phyloP scores from a whole-genome alignment of 2,113 vertebrate genomes.

The Pungitius pungitius region DNA sequence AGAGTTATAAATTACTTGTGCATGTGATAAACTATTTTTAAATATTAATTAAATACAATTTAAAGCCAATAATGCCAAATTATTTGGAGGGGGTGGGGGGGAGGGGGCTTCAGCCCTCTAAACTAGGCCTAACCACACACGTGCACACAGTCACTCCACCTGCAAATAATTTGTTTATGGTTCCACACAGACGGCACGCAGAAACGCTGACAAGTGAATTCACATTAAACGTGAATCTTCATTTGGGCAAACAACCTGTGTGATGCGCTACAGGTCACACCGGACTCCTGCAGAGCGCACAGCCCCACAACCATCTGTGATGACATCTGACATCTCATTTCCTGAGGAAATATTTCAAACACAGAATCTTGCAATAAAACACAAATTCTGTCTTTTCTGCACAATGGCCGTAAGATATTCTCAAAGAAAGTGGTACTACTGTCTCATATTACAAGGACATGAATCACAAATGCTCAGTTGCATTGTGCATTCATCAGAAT shows the following conservation, averaged over 20 bases:
- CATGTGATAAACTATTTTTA: too few relatives aligned
- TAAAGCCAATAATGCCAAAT: too few relatives aligned
- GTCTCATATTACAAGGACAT: neutral
- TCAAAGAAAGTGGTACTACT: neutral
- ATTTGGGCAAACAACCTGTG: slow-evolving; percentile 1
- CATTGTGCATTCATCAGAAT: neutral
- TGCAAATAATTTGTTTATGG: neutral
- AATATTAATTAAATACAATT: too few relatives aligned
- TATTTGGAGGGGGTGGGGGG: too few relatives aligned
- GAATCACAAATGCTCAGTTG: neutral
- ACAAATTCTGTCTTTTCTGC: neutral
- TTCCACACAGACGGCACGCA: neutral
- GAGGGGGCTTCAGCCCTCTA: too few relatives aligned
- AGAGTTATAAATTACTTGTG: too few relatives aligned
- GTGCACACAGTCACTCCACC: neutral
- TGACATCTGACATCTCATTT: neutral
- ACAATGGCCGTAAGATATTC: neutral
- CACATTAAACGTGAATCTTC: neutral
- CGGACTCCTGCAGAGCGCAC: slow-evolving; percentile 1
- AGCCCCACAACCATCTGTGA: neutral
- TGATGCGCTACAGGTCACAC: slow-evolving; percentile 14
- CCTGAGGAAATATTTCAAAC: neutral
- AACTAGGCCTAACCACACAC: too few relatives aligned
- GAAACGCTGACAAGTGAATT: neutral
- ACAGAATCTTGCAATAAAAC: neutral